These are phyloP conservation scores for Mirza zaza DNA, from an alignment of 2,113 vertebrate genomes.

Conservation along the genomic window DNA sequence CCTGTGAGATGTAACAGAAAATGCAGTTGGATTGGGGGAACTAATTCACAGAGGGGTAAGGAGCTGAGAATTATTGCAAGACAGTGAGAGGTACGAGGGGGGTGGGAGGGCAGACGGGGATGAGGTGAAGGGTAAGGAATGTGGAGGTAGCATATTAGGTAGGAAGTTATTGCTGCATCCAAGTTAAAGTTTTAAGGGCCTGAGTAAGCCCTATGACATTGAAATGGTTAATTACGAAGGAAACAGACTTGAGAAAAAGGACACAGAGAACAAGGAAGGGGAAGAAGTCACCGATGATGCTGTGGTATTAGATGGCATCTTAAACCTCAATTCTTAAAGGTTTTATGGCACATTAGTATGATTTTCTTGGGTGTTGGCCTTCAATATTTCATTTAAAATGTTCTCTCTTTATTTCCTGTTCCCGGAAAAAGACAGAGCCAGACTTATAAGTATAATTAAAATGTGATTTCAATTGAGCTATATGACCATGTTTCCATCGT, in stretches of 20 bases:
- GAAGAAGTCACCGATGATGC: not conserved
- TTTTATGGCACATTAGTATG: slow-evolving; percentile 55
- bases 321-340: slow-evolving; percentile 11
- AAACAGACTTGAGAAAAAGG: not conserved
- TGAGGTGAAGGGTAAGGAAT: fast-evolving
- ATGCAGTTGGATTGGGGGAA: not conserved
- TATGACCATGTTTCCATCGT: not conserved
- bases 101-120: not conserved
- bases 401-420: slow-evolving; percentile 22
- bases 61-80: not conserved
- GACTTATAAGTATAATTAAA: slow-evolving; percentile 8
- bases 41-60: not conserved
- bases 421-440: slow-evolving; percentile 24
- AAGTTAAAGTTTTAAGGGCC: not conserved
- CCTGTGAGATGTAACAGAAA: not conserved
- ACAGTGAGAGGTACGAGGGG: fast-evolving
- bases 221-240: not conserved
- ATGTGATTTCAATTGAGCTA: not conserved
- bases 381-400: slow-evolving; percentile 58
- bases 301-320: not conserved
- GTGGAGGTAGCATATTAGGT: fast-evolving
- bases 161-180: not conserved
- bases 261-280: not conserved
- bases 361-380: slow-evolving; percentile 46
- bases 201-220: not conserved